phyloP scores from a whole-genome alignment of 2,113 vertebrate species.

The Conger conger region DNA sequence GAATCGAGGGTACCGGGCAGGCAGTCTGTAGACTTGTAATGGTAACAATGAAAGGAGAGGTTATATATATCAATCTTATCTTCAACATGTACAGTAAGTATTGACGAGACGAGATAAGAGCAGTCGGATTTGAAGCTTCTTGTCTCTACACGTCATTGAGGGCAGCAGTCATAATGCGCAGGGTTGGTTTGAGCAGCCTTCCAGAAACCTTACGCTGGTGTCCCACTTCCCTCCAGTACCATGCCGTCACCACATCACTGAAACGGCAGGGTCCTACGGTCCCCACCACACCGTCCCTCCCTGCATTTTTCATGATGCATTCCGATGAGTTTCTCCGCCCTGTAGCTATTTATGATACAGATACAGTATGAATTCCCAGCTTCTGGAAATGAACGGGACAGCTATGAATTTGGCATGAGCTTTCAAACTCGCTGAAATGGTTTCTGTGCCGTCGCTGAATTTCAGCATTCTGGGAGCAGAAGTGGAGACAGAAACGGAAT shows the following conservation, averaged over 20 bases:
- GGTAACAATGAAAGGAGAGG: constrained; percentile 68
- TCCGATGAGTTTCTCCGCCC: background rate
- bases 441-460: too few relatives aligned
- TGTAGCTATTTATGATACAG: background rate
- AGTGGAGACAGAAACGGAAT: too few relatives aligned
- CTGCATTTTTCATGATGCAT: background rate
- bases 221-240: too few relatives aligned
- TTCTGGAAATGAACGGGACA: too few relatives aligned
- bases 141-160: background rate
- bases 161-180: background rate
- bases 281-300: background rate
- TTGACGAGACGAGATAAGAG: constrained; percentile 67
- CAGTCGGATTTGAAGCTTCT: background rate
- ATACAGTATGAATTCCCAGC: background rate
- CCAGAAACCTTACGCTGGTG: too few relatives aligned
- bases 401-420: too few relatives aligned
- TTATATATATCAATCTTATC: constrained; percentile 62
- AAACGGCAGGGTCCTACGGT: background rate
- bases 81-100: constrained; percentile 63
- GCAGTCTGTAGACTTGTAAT: constrained; percentile 66
- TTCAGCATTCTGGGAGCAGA: too few relatives aligned
- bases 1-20: constrained; percentile 59
- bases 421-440: too few relatives aligned
- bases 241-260: background rate
- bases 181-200: background rate